Percentiles rank a stretch among this genome's conserved stretches.
Conservation (phyloP, 2,797 vertebrate species). For the Macrochelys suwanniensis region DNA sequence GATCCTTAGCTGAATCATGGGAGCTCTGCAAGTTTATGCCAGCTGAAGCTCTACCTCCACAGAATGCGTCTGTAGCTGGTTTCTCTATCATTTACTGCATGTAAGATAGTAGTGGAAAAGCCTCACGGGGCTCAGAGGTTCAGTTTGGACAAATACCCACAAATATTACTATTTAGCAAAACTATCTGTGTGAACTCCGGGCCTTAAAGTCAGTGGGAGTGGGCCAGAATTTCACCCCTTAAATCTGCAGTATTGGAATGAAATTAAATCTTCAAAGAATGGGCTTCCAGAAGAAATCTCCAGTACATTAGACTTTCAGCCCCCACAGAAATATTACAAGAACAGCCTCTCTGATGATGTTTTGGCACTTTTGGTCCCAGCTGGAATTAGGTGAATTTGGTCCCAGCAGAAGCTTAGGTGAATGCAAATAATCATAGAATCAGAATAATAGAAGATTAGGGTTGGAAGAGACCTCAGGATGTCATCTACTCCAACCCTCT, state of each 20-base stretch:
- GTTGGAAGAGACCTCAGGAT: too few species aligned
- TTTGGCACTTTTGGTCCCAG: background rate
- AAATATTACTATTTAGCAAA: background rate
- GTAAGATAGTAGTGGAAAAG: fast-evolving
- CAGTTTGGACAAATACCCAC: background rate
- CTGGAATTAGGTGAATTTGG: background rate
- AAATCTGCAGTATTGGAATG: background rate
- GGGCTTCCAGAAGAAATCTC: constrained; percentile 15
- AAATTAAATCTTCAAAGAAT: background rate
- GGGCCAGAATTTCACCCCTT: background rate
- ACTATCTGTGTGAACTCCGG: background rate
- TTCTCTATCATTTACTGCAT: background rate
- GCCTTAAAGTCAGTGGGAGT: background rate
- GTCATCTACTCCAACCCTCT: too few species aligned
- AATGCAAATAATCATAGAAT: background rate
- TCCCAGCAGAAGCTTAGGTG: background rate
- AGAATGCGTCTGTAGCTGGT: background rate
- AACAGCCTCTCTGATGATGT: background rate
- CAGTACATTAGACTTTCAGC: background rate
- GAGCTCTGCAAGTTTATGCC: background rate
- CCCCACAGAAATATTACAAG: background rate
- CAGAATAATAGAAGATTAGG: too few species aligned
- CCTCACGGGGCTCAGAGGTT: background rate
- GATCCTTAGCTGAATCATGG: background rate
- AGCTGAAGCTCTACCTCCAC: background rate